Evolutionary conservation across 2,113 vertebrate species (phyloP), one percentile per base, ranked within the genome.

Genomic region (Labeo rohita): DNA sequence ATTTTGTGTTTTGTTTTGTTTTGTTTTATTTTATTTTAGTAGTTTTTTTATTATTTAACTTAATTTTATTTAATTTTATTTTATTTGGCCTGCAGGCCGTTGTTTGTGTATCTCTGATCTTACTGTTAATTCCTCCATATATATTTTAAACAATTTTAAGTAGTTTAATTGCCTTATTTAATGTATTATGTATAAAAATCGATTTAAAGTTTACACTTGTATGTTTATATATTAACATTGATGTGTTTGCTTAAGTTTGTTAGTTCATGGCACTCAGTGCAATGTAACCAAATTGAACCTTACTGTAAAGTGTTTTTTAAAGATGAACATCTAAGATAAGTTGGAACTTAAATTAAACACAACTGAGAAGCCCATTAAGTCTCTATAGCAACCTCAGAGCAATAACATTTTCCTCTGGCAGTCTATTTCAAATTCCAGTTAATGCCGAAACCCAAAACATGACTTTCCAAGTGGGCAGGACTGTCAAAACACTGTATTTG

Each of bases 401-500:
- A 75, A 23, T 74, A 47, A 13, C 1, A 74, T 49, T 23, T 23
- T 49, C 21, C 11, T 47, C 11, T 49, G 45, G 9, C 43, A 15
- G 72, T 74, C 72, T n/a, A 15, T 15, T 75, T 75, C 18, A 59
- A 79, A 54, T 54, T 34, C 50, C 74, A 72, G 43, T 49, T 49
- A 74, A 74, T 75, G 43, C 45, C 39, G 34, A 79, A 79, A 79
- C 52, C 76, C 16, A 59, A 56, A 59, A 49, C 54, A 36, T 59
- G 0, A 39, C 34, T 56, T 79, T 79, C 76, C 76, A 79, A n/a
- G 4, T 54, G 50, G 28, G 15, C 13, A 45, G 18, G 43, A 50
- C 12, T 50, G 73, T 75, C 73, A 75, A 75, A 75, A 50, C 73
- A 50, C 73, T 49, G n/a, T 75, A 75, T 75, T 75, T 75, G 73